Evolutionary conservation across 2,797 vertebrate genomes (phyloP).

Genomic region (Helicolenus hilgendorfi): DNA sequence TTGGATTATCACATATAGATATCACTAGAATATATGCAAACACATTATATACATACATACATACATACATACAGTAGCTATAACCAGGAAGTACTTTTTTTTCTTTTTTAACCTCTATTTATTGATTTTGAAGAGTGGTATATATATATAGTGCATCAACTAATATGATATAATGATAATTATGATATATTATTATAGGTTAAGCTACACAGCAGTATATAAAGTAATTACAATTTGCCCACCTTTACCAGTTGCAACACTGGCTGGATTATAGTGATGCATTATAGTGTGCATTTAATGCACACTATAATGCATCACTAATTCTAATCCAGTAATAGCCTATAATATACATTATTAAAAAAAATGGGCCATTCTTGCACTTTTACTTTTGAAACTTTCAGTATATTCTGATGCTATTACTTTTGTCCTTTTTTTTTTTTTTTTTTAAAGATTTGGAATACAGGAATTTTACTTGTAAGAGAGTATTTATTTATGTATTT

Average conservation of each 20-base stretch:
- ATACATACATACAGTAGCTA: too few species aligned
- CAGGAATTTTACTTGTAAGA: background rate
- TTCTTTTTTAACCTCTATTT: too few species aligned
- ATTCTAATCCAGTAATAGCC: background rate
- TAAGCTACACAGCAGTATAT: background rate
- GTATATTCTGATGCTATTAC: accelerated
- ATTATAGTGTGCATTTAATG: background rate
- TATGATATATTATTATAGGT: background rate
- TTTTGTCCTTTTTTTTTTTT: too few species aligned
- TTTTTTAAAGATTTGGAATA: background rate
- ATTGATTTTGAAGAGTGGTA: too few species aligned
- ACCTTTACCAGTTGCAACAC: background rate
- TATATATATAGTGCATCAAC: too few species aligned
- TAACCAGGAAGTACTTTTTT: too few species aligned
- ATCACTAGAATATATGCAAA: background rate
- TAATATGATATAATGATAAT: too few species aligned
- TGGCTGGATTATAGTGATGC: background rate
- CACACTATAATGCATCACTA: background rate
- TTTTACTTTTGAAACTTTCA: background rate
- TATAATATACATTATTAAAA: background rate
- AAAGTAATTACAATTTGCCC: background rate
- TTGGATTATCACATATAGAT: background rate
- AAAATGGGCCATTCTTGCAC: background rate
- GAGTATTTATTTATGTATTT: too few species aligned
- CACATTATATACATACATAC: background rate